A percentile compares a stretch with the other conserved stretches of the same genome.
Evolutionary conservation across 2,797 vertebrate species (phyloP).

Genomic region (Basileuterus tristriatus): DNA sequence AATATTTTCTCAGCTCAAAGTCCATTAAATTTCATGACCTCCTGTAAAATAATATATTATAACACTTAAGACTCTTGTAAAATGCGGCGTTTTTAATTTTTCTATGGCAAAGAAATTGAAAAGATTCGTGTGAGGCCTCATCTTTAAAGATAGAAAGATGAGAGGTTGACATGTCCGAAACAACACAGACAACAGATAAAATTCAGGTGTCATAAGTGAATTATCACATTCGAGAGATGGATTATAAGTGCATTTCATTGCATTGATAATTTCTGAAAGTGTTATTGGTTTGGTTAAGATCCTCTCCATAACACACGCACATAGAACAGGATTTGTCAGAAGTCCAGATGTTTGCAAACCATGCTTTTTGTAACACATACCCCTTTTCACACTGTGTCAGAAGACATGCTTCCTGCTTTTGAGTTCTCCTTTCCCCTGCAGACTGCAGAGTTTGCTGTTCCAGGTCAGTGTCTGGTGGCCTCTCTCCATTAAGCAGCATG

Average conservation of each 20-base stretch:
- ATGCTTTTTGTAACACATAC: neutral
- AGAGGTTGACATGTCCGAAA: neutral
- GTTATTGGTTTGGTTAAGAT: neutral
- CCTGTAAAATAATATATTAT: neutral
- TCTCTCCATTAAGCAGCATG: neutral
- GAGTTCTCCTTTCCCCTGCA: neutral
- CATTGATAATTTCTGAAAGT: neutral
- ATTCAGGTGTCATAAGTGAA: neutral
- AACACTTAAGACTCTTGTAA: neutral
- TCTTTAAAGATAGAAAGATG: neutral
- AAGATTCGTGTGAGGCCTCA: neutral
- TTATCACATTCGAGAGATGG: neutral
- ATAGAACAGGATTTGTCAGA: neutral
- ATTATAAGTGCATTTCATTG: neutral
- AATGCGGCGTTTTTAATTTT: neutral
- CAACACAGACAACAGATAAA: neutral
- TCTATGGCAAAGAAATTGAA: neutral
- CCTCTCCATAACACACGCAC: neutral
- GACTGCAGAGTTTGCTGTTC: neutral
- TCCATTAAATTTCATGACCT: neutral
- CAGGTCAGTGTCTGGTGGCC: neutral
- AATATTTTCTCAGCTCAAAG: neutral
- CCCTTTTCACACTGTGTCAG: neutral
- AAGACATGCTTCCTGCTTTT: neutral
- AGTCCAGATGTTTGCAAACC: neutral